Conservation (phyloP, 2,113 vertebrate genomes). For the Scortum barcoo region DNA sequence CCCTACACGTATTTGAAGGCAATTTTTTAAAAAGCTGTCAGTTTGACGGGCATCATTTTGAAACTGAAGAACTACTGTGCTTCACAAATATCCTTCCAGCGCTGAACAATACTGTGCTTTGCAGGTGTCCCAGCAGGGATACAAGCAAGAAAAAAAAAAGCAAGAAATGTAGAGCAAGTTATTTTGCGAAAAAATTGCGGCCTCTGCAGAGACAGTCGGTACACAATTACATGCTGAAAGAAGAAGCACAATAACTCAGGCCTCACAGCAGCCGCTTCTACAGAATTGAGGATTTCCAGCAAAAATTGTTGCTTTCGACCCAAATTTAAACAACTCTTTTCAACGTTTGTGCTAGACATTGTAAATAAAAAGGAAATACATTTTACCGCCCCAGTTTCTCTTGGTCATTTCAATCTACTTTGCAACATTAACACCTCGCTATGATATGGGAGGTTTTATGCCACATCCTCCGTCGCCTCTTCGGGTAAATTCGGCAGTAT, state of each 20-base stretch:
- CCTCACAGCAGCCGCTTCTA: slow-evolving; percentile 46
- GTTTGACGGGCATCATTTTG: slow-evolving; percentile 56
- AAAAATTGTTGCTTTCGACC: slow-evolving; percentile 37
- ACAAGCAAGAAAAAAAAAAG: slow-evolving; percentile 48
- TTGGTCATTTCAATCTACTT: slow-evolving; percentile 23
- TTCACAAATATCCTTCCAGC: slow-evolving; percentile 54
- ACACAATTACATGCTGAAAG: slow-evolving; percentile 62
- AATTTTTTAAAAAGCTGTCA: slow-evolving; percentile 28
- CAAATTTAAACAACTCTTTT: slow-evolving; percentile 41
- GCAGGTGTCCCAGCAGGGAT: slow-evolving; percentile 66
- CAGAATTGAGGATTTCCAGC: slow-evolving; percentile 49
- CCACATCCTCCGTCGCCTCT: slow-evolving; percentile 44
- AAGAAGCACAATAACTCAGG: slow-evolving; percentile 47
- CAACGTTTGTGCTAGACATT: slow-evolving; percentile 24
- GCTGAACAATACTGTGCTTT: slow-evolving; percentile 70
- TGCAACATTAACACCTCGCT: slow-evolving; percentile 44
- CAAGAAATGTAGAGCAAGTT: slow-evolving; percentile 37
- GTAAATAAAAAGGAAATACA: neutral
- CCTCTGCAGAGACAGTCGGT: slow-evolving; percentile 48
- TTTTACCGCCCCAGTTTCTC: slow-evolving; percentile 12
- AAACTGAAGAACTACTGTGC: slow-evolving; percentile 62
- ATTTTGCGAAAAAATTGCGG: slow-evolving; percentile 44
- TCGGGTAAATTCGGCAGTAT: slow-evolving; percentile 59
- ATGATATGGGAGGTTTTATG: slow-evolving; percentile 56
- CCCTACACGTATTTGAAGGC: slow-evolving; percentile 5